Percentiles rank a stretch among this genome's conserved stretches.
These are phyloP conservation scores for Mya arenaria DNA, from an alignment of 1,140 invertebrate species.

Conservation along the genomic window DNA sequence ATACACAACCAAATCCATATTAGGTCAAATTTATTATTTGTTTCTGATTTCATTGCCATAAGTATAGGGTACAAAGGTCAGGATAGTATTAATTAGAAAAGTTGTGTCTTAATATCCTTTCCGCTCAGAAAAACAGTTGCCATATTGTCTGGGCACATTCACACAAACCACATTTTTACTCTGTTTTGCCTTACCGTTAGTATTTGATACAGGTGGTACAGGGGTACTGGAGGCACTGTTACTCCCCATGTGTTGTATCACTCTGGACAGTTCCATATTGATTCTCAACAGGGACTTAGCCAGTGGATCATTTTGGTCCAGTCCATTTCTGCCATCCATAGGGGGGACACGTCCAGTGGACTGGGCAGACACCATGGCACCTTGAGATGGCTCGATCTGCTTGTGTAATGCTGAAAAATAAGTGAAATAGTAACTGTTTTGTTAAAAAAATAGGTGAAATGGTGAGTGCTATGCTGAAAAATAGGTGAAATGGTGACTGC, in stretches of 20 bases:
- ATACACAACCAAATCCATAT: too few relatives aligned
- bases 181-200: too few relatives aligned
- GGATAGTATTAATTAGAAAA: too few relatives aligned
- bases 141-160: too few relatives aligned
- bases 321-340: background rate
- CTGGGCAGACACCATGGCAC: conserved; percentile 18
- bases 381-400: conserved; percentile 12
- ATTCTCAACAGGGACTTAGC: conserved; percentile 71
- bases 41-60: too few relatives aligned
- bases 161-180: too few relatives aligned
- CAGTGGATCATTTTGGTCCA: conserved; percentile 53
- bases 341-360: conserved; percentile 5
- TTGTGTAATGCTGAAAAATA: conserved; percentile 44
- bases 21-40: too few relatives aligned
- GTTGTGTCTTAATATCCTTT: too few relatives aligned
- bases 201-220: conserved; percentile 28
- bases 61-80: too few relatives aligned
- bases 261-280: conserved; percentile 72
- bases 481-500: too few relatives aligned
- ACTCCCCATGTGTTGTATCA: conserved; percentile 66
- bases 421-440: background rate
- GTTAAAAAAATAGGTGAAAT: background rate
- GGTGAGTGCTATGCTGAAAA: too few relatives aligned
- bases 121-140: too few relatives aligned
- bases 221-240: conserved; percentile 61